Evolutionary conservation across 2,113 vertebrate genomes (phyloP).

Genomic region (Ovis aries): DNA sequence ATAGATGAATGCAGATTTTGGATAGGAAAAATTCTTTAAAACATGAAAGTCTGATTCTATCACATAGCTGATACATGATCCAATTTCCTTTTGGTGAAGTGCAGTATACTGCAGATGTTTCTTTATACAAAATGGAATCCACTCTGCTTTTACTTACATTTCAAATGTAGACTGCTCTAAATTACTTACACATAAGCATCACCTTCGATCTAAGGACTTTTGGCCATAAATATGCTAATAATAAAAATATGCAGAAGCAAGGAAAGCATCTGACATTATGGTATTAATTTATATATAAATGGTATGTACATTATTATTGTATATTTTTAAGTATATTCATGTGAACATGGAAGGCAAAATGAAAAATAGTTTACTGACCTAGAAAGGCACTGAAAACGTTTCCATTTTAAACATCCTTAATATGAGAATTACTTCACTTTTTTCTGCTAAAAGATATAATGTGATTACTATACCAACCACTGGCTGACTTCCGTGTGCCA

Average conservation of each 20-base stretch:
- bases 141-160: constrained; percentile 29
- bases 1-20: not conserved
- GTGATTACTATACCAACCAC: not conserved
- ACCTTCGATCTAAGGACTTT: not conserved
- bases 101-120: constrained; percentile 29
- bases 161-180: not conserved
- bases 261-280: not conserved
- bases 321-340: not conserved
- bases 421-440: not conserved
- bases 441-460: not conserved
- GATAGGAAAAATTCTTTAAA: constrained; percentile 34
- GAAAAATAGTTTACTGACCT: not conserved
- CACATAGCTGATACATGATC: constrained; percentile 34
- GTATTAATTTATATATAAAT: not conserved
- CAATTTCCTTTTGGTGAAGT: constrained; percentile 46
- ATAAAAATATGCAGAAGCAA: constrained; percentile 9
- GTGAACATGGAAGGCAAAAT: not conserved
- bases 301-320: not conserved
- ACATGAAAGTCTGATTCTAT: constrained; percentile 49
- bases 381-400: not conserved
- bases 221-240: not conserved
- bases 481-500: not conserved
- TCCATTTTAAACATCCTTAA: not conserved
- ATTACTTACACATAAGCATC: constrained; percentile 1
- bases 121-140: not conserved